These are phyloP conservation scores for Entelurus aequoreus DNA, from an alignment of 2,113 vertebrate species.

Conservation along the genomic window DNA sequence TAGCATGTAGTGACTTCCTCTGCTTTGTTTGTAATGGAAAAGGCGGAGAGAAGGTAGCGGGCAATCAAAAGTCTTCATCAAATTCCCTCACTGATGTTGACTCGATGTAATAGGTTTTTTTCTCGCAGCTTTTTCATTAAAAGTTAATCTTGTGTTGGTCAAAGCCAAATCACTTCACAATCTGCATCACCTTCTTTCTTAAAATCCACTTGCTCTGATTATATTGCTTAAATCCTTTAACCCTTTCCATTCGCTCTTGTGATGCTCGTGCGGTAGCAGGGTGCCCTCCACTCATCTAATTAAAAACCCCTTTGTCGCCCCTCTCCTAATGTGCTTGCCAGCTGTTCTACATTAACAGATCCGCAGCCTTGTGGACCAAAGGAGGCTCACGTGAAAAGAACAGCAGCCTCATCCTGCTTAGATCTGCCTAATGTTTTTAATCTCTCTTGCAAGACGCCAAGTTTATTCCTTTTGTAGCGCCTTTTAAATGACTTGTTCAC, in stretches of 20 bases:
- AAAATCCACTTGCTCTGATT: conserved; percentile 31
- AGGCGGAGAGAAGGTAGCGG: not conserved
- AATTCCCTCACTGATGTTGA: conserved; percentile 19
- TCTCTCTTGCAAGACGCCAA: conserved; percentile 18
- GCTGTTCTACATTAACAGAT: conserved; percentile 73
- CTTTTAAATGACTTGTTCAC: too few relatives aligned
- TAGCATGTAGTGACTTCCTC: conserved; percentile 7
- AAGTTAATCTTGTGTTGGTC: conserved; percentile 11
- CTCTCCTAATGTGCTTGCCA: conserved; percentile 56
- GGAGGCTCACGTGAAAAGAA: conserved; percentile 33
- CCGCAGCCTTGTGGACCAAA: conserved; percentile 45
- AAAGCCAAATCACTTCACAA: conserved; percentile 33
- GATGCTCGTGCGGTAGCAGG: conserved; percentile 51
- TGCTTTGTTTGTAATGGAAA: conserved; percentile 17
- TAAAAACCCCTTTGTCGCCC: conserved; percentile 50
- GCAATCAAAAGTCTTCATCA: conserved; percentile 16
- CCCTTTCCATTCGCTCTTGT: conserved; percentile 18
- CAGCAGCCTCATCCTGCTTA: conserved; percentile 30
- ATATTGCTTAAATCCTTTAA: conserved; percentile 22
- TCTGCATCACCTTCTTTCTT: conserved; percentile 33
- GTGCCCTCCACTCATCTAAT: conserved; percentile 51
- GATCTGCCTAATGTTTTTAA: not conserved
- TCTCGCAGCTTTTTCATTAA: conserved; percentile 14
- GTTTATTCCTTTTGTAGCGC: conserved; percentile 10
- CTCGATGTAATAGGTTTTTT: conserved; percentile 8